A percentile compares a stretch with the other conserved stretches of the same genome.
Conservation (phyloP, 2,797 vertebrate species). For the Toxotes lorentzi region DNA sequence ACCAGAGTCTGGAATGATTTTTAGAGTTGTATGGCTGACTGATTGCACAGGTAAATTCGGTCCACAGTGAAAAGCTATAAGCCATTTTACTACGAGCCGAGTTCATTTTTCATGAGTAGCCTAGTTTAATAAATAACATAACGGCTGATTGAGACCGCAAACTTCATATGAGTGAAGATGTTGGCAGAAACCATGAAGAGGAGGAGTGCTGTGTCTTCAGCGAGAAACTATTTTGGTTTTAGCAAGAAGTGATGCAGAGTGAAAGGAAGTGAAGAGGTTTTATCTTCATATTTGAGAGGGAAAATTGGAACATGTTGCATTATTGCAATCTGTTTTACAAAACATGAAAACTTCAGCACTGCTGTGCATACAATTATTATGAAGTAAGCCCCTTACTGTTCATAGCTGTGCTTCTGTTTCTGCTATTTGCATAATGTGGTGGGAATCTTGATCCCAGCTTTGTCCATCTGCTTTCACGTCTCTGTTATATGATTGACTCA, state of each 20-base stretch:
- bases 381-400: not conserved
- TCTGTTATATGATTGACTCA: slow-evolving; percentile 55
- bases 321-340: not conserved
- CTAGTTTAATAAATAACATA: not conserved
- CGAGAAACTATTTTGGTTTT: not conserved
- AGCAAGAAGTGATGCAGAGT: not conserved
- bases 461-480: slow-evolving; percentile 35
- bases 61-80: not conserved
- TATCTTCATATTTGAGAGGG: not conserved
- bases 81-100: not conserved
- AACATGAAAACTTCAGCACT: not conserved
- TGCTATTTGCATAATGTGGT: slow-evolving; percentile 5
- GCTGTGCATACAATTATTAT: not conserved
- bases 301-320: not conserved
- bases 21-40: not conserved
- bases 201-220: not conserved
- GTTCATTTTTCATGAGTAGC: not conserved
- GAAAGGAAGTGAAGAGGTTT: not conserved
- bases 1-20: not conserved
- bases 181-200: not conserved
- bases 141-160: not conserved
- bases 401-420: not conserved
- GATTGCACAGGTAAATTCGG: not conserved
- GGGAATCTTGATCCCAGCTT: slow-evolving; percentile 1
- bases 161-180: not conserved